phyloP scores from a whole-genome alignment of 1,140 invertebrate genomes.

The Fopius arisanus region DNA sequence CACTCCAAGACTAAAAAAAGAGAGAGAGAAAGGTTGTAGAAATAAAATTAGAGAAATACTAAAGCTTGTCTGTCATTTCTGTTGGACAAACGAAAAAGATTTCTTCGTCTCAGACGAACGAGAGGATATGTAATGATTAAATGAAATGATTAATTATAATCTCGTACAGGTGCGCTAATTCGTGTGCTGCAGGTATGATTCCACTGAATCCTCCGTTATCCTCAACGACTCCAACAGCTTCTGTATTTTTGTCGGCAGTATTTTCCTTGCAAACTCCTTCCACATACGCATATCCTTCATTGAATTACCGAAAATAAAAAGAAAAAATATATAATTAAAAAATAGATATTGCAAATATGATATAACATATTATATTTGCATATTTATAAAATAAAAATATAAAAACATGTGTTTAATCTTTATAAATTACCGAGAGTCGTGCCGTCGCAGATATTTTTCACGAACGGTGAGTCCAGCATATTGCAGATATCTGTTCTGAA shows the following conservation, averaged over 20 bases:
- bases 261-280: constrained; percentile 45
- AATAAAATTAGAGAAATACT: no score
- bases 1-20: constrained; percentile 44
- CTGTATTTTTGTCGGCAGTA: constrained; percentile 31
- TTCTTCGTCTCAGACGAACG: no score
- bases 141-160: neutral
- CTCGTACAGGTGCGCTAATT: constrained; percentile 56
- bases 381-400: constrained; percentile 16
- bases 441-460: constrained; percentile 29
- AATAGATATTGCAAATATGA: no score
- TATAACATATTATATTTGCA: no score
- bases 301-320: neutral
- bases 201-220: constrained; percentile 56
- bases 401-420: neutral
- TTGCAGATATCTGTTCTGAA: constrained; percentile 41
- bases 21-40: neutral
- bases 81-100: neutral
- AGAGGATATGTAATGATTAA: constrained; percentile 8
- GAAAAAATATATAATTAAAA: no score
- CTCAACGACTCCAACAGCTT: constrained; percentile 51
- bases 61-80: no score
- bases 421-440: constrained; percentile 39
- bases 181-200: constrained; percentile 53
- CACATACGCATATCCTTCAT: constrained; percentile 48
- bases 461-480: constrained; percentile 7